Conservation (phyloP, 1,140 invertebrate genomes). For the Diorhabda elongata region DNA sequence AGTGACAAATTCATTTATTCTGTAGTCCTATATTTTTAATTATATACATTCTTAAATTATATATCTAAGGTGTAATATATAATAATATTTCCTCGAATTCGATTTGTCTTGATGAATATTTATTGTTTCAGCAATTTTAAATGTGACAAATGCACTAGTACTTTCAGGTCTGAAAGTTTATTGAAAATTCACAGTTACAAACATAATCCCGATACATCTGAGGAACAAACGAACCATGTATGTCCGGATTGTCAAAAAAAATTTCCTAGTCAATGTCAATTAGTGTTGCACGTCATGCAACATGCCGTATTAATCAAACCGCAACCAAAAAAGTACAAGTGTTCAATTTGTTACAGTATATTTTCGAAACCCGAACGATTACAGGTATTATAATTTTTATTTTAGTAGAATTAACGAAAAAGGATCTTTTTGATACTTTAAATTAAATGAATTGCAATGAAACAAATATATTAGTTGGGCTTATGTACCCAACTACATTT, state of each 20-base stretch:
- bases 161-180: conserved; percentile 33
- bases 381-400: conserved; percentile 34
- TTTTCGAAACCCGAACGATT: conserved; percentile 63
- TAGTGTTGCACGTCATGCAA: conserved; percentile 32
- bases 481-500: no score
- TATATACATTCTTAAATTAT: no score
- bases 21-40: no score
- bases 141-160: conserved; percentile 29
- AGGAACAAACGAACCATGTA: conserved; percentile 33
- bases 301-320: conserved; percentile 18
- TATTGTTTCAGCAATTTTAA: conserved; percentile 30
- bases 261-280: conserved; percentile 35
- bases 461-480: no score
- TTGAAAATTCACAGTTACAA: conserved; percentile 35
- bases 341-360: conserved; percentile 62
- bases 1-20: no score
- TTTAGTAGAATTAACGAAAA: no score
- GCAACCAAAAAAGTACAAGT: conserved; percentile 46
- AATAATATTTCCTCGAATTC: no score
- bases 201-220: conserved; percentile 30
- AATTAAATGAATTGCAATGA: no score
- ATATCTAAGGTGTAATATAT: no score
- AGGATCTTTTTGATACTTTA: no score
- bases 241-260: conserved; percentile 37
- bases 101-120: no score